Base-by-base conservation (phyloP, 1,140 invertebrate species). In the Ceratina australensis region DNA sequence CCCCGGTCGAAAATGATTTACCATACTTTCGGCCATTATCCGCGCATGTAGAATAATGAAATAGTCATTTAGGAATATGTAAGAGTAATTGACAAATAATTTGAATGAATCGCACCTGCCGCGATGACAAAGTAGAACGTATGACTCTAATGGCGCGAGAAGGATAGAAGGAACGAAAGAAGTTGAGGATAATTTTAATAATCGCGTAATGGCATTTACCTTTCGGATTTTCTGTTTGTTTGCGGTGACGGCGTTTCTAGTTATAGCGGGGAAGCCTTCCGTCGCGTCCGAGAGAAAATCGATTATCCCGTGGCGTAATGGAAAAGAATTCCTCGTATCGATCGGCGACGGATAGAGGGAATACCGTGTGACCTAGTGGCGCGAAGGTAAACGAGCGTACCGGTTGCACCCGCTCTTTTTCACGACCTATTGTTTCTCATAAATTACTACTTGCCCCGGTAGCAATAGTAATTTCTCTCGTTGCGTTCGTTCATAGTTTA, bases 241-340 rank as follows among this genome's bases (percentile, higher is more conserved):
- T 47, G 60, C 33, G 65, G 54, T 15, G 22, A 69, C 56, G 56
- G 16, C 24, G 59, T 79, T 54, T 74, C 54, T 64, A 73, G 64
- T n/a, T 61, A 28, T n/a, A 64, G 49, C 22, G 13, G 12, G 3
- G 65, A 2, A 33, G 33, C 52, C 57, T 60, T 64, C 60, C 56
- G 28, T 57, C 22, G 42, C 33, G 33, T 42, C 33, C 33, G 20
- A 24, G 47, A 47, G 59, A 57, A 79, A 82, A 82, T 82, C 79
- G 80, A 82, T 82, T 82, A 82, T 60, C 52, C 56, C 47, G 65
- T 73, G 64, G 64, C 68, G 67, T 82, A 82, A 82, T 66, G 79
- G 61, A 68, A 82, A 82, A 81, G 78, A 82, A 82, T 83, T 74
- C 52, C 47, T 28, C 59, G 24, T 28, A 83, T 83, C 80, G 81